phyloP scores from a whole-genome alignment of 2,888 invertebrate genomes.

The Andrena haemorrhoa region DNA sequence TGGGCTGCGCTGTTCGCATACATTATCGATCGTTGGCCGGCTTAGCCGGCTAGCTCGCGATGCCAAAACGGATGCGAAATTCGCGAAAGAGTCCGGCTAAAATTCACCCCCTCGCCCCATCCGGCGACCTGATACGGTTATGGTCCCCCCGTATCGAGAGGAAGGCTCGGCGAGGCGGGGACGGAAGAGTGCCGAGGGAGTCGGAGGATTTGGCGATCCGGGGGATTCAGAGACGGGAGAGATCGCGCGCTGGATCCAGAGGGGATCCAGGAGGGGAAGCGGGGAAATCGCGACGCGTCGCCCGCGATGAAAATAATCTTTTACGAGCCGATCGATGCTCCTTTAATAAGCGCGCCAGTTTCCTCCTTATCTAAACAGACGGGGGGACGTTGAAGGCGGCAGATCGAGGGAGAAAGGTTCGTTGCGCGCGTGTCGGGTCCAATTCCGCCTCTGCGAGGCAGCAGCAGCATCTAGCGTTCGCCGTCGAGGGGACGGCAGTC shows the following conservation, averaged over 20 bases:
- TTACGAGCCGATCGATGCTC: constrained; percentile 35
- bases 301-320: constrained; percentile 46
- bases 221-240: constrained; percentile 1
- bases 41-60: constrained; percentile 55
- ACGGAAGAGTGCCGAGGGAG: not conserved
- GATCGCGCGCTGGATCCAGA: constrained; percentile 6
- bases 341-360: constrained; percentile 39
- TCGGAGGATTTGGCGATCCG: constrained; percentile 22
- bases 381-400: not conserved
- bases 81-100: constrained; percentile 60
- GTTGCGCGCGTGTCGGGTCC: constrained; percentile 15
- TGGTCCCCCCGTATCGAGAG: constrained; percentile 2
- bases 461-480: too few relatives aligned
- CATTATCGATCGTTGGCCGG: constrained; percentile 70
- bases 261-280: constrained; percentile 11
- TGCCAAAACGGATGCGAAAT: constrained; percentile 74
- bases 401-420: not conserved
- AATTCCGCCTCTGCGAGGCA: not conserved
- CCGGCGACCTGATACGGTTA: constrained; percentile 47
- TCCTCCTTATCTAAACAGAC: constrained; percentile 48
- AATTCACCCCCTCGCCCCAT: constrained; percentile 35
- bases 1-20: constrained; percentile 64
- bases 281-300: not conserved
- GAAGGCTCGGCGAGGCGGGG: not conserved
- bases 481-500: not conserved